Evolutionary conservation across 2,113 vertebrate genomes (phyloP).

Genomic region (Lichenostomus cassidix): DNA sequence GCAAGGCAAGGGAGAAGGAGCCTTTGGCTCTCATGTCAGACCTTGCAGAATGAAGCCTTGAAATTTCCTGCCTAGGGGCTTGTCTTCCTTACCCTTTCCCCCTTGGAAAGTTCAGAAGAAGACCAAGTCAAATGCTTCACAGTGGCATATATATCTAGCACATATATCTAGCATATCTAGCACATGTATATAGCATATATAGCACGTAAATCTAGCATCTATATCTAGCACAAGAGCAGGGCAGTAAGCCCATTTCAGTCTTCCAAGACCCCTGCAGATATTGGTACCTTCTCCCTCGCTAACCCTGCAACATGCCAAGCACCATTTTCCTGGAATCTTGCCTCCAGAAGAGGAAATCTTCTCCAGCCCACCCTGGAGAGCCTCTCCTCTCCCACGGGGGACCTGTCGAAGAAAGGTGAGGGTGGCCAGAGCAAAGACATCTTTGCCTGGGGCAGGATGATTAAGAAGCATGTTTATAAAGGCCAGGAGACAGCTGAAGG

Average conservation of each 20-base stretch:
- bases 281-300: accelerated
- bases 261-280: neutral
- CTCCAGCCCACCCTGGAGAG: neutral
- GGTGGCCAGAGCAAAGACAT: neutral
- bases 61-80: neutral
- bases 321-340: neutral
- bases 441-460: accelerated
- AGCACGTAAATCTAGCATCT: too few species aligned
- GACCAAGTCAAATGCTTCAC: neutral
- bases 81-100: neutral
- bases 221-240: neutral
- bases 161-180: too few species aligned
- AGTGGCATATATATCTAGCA: too few species aligned
- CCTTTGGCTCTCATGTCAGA: neutral
- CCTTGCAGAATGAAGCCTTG: neutral
- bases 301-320: neutral
- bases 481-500: constrained; percentile 29
- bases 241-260: neutral
- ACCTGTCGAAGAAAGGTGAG: accelerated
- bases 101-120: neutral
- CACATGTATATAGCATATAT: too few species aligned
- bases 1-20: neutral
- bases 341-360: neutral
- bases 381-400: neutral
- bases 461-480: neutral